Evolutionary conservation across 2,888 invertebrate genomes (phyloP).

Genomic region (Laothoe populi): DNA sequence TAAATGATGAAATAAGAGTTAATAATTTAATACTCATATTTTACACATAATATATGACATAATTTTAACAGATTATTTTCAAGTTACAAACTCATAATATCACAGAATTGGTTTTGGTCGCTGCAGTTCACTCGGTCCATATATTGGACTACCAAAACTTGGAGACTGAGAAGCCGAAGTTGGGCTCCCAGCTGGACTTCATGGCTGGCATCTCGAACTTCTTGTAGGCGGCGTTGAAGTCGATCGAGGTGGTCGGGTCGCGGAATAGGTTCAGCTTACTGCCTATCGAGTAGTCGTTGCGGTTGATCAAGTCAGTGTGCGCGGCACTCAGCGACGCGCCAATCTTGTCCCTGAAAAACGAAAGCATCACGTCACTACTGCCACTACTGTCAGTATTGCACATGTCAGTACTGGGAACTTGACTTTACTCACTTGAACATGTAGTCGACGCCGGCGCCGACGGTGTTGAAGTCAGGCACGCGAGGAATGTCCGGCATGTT

Average conservation of each 20-base stretch:
- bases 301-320: constrained; percentile 23
- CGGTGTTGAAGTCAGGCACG: constrained; percentile 60
- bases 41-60: no score
- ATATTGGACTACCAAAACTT: constrained; percentile 21
- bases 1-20: no score
- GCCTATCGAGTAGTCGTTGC: constrained; percentile 27
- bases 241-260: constrained; percentile 8
- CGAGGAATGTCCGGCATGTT: constrained; percentile 53
- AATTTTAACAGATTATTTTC: no score
- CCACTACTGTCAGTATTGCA: not conserved
- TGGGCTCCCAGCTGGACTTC: constrained; percentile 25
- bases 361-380: not conserved
- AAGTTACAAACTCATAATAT: not conserved
- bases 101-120: not conserved
- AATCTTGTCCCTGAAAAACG: constrained; percentile 28
- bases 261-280: constrained; percentile 24
- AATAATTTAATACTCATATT: no score
- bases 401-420: not conserved
- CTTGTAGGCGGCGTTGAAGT: constrained; percentile 27
- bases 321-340: constrained; percentile 23
- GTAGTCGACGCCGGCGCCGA: constrained; percentile 61
- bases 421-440: constrained; percentile 35
- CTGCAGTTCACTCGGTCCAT: no score
- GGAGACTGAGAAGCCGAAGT: constrained; percentile 23
- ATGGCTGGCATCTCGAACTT: constrained; percentile 26